Conservation (phyloP, 2,113 vertebrate species). For the Larimichthys polyactis region DNA sequence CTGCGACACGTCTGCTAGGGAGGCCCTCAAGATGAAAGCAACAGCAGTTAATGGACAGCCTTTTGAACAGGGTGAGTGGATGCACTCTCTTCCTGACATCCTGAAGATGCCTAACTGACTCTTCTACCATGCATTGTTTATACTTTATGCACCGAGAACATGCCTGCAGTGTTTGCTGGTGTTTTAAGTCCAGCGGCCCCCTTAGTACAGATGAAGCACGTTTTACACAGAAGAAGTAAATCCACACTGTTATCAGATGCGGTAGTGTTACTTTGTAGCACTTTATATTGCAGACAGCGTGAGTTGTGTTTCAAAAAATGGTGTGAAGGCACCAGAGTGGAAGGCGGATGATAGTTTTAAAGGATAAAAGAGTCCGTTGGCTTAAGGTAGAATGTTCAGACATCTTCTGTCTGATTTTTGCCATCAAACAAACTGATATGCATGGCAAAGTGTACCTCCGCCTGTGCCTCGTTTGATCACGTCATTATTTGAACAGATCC, state of each 20-base stretch:
- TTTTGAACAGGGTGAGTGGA: conserved; percentile 97
- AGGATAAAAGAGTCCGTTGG: conserved; percentile 77
- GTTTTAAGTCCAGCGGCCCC: conserved; percentile 33
- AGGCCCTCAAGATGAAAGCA: conserved; percentile 99
- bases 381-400: conserved; percentile 75
- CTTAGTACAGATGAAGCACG: not conserved
- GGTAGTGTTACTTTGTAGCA: conserved; percentile 36
- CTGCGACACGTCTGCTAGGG: conserved; percentile 99
- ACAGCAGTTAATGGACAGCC: conserved; percentile 96
- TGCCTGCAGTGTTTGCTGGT: conserved; percentile 26
- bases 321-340: conserved; percentile 64
- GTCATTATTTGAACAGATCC: conserved; percentile 73
- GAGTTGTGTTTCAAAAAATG: conserved; percentile 66
- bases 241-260: conserved; percentile 35
- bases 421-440: conserved; percentile 76
- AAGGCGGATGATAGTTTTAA: conserved; percentile 73
- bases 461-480: conserved; percentile 75
- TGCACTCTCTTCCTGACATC: conserved; percentile 79
- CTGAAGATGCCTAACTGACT: conserved; percentile 73
- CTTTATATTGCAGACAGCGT: conserved; percentile 58
- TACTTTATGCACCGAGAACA: conserved; percentile 36
- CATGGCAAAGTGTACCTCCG: conserved; percentile 70
- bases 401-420: conserved; percentile 71
- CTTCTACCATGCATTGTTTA: conserved; percentile 58
- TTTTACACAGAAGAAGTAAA: conserved; percentile 29